Percentiles rank a stretch among this genome's conserved stretches.
phyloP scores from a whole-genome alignment of 2,888 invertebrate genomes.

The Latheticus oryzae region DNA sequence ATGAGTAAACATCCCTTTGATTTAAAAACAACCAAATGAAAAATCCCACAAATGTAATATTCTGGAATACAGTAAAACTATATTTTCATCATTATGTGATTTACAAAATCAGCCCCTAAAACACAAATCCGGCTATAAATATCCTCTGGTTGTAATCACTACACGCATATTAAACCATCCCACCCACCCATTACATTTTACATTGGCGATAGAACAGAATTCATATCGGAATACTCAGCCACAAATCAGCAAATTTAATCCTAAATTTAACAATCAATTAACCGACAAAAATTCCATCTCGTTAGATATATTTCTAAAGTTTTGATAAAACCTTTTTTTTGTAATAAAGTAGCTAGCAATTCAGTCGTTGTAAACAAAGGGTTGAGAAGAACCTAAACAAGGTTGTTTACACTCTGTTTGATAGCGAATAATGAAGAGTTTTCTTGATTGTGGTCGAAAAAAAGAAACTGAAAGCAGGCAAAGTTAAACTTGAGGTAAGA shows the following conservation, averaged over 20 bases:
- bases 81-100: no score
- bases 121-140: conserved; percentile 18
- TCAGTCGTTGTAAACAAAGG: conserved; percentile 17
- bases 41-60: no score
- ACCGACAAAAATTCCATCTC: conserved; percentile 7
- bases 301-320: not conserved
- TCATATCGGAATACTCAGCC: no score
- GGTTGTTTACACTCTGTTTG: conserved; percentile 20
- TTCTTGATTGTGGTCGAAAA: conserved; percentile 12
- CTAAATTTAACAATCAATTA: conserved; percentile 16
- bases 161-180: conserved; percentile 15
- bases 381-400: conserved; percentile 15
- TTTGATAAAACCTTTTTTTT: not conserved
- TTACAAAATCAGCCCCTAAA: no score
- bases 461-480: not conserved
- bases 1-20: no score
- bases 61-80: no score
- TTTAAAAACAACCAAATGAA: no score
- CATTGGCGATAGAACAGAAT: no score
- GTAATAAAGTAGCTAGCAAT: conserved; percentile 3
- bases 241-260: conserved; percentile 19
- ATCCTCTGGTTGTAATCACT: conserved; percentile 14
- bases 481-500: no score
- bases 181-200: conserved; percentile 20
- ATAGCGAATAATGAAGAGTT: conserved; percentile 21